These are phyloP conservation scores for Drosophila azteca DNA, from an alignment of 1,140 invertebrate species.

Conservation along the genomic window DNA sequence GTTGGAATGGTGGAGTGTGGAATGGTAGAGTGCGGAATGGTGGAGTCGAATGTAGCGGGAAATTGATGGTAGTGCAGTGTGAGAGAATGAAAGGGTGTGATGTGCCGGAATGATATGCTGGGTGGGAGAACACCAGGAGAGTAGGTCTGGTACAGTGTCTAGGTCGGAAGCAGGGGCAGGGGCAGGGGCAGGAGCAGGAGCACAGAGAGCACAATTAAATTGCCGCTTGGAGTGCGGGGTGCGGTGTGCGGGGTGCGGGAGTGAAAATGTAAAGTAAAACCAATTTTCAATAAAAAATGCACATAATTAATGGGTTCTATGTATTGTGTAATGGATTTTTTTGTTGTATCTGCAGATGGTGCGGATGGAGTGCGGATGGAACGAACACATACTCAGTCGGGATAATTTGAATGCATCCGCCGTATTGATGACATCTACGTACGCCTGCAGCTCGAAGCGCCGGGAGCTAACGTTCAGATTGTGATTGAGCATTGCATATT, in stretches of 20 bases:
- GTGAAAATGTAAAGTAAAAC: constrained; percentile 30
- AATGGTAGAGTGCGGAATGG: constrained; percentile 7
- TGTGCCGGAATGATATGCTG: neutral
- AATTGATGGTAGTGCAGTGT: constrained; percentile 6
- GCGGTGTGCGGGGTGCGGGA: constrained; percentile 3
- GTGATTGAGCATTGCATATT: constrained; percentile 92
- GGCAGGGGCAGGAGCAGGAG: no score
- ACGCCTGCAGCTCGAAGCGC: constrained; percentile 92
- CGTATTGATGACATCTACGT: constrained; percentile 95
- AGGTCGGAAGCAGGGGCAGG: constrained; percentile 47
- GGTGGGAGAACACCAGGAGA: constrained; percentile 7
- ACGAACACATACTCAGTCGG: constrained; percentile 90
- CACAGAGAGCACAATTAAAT: constrained; percentile 69
- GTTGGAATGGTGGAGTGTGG: constrained; percentile 3
- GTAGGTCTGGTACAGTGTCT: constrained; percentile 49
- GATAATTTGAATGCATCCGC: constrained; percentile 96
- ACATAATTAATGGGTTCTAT: constrained; percentile 65
- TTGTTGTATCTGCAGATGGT: neutral
- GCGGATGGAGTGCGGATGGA: neutral
- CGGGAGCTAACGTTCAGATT: constrained; percentile 90
- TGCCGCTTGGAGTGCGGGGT: constrained; percentile 12
- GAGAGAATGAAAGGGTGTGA: neutral
- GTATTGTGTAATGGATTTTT: constrained; percentile 46
- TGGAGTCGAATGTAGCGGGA: constrained; percentile 7
- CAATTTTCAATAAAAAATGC: constrained; percentile 77